Conservation (phyloP, 2,797 vertebrate genomes). For the Scyliorhinus canicula region DNA sequence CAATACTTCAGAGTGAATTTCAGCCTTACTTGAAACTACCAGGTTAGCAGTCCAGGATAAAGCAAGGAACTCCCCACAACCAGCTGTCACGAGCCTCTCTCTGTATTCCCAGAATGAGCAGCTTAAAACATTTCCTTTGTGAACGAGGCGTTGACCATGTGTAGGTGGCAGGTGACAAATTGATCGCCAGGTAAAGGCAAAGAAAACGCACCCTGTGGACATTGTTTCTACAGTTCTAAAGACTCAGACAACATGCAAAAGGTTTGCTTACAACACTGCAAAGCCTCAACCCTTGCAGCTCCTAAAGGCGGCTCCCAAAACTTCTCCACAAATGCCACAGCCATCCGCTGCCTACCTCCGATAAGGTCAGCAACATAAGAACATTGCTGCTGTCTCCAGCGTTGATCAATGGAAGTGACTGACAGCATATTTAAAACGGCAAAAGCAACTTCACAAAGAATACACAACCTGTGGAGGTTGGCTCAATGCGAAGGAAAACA, state of each 20-base stretch:
- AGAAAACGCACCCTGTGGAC: not conserved
- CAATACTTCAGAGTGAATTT: not conserved
- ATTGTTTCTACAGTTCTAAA: not conserved
- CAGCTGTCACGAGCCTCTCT: not conserved
- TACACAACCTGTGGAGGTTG: no score
- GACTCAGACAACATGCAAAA: not conserved
- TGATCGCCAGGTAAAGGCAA: not conserved
- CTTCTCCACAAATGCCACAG: not conserved
- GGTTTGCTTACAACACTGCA: not conserved
- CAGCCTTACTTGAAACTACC: not conserved
- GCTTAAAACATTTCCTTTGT: not conserved
- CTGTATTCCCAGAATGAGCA: not conserved
- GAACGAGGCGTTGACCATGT: not conserved
- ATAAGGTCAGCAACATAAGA: slow-evolving; percentile 19
- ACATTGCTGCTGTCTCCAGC: not conserved
- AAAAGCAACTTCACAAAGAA: not conserved
- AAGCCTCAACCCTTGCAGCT: not conserved
- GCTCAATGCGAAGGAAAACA: not conserved
- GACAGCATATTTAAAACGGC: not conserved
- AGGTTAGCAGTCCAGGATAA: not conserved
- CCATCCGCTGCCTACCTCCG: not conserved
- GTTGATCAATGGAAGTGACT: not conserved
- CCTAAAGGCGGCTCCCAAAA: not conserved
- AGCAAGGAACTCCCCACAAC: not conserved
- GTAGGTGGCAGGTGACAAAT: not conserved